These are phyloP conservation scores for Halcyon senegalensis DNA, from an alignment of 2,113 vertebrate genomes.

Conservation along the genomic window DNA sequence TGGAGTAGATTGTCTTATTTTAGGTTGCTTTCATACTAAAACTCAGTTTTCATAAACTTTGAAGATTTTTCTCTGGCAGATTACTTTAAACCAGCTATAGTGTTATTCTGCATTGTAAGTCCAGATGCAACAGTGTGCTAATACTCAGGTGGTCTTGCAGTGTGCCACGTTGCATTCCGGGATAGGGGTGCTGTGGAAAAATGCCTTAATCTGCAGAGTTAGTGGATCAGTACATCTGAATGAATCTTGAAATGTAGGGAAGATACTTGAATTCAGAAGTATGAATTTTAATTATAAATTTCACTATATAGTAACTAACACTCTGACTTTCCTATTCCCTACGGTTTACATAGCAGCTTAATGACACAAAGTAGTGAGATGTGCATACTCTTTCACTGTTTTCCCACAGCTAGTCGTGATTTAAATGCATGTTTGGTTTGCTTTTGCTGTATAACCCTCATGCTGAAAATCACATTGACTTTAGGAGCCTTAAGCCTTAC, in stretches of 20 bases:
- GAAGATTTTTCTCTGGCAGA: not conserved
- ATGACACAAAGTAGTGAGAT: accelerated
- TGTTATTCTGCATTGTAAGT: not conserved
- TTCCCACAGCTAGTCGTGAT: not conserved
- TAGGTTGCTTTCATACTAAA: not conserved
- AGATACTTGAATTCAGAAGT: not conserved
- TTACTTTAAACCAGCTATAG: not conserved
- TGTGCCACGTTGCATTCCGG: not conserved
- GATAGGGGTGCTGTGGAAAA: not conserved
- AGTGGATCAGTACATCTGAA: not conserved
- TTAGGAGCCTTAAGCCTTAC: not conserved
- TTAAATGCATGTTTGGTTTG: not conserved
- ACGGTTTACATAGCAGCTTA: not conserved
- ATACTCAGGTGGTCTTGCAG: not conserved
- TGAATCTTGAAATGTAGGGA: not conserved
- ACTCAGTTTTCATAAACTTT: not conserved
- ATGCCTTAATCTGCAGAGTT: not conserved
- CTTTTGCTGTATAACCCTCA: not conserved
- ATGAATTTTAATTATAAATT: not conserved
- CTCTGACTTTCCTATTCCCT: not conserved
- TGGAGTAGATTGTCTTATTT: not conserved
- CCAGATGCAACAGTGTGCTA: not conserved
- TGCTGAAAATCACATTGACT: not conserved
- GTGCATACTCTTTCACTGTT: not conserved
- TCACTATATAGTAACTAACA: not conserved